Percentiles rank a stretch among this genome's conserved stretches.
These are phyloP conservation scores for Bubo blakistoni DNA, from an alignment of 2,113 vertebrate genomes.

Conservation along the genomic window DNA sequence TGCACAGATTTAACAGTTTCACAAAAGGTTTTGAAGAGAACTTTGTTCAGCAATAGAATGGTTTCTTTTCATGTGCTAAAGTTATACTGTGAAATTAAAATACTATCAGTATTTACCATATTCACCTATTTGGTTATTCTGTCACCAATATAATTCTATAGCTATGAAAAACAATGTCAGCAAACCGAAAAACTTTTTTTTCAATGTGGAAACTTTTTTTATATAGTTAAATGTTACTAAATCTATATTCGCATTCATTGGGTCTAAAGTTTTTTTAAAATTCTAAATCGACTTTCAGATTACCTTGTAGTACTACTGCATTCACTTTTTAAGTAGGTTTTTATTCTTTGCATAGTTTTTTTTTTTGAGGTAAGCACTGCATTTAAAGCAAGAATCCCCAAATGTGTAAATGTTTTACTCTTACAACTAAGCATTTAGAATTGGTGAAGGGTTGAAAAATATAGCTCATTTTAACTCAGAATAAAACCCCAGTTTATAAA, in stretches of 20 bases:
- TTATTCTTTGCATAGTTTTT: constrained; percentile 57
- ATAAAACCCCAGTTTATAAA: constrained; percentile 69
- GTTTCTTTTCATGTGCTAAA: neutral
- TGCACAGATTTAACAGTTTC: neutral
- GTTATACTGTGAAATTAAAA: neutral
- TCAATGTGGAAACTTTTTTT: neutral
- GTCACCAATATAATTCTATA: neutral
- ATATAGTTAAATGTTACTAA: constrained; percentile 17
- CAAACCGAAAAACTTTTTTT: constrained; percentile 72
- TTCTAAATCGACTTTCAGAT: constrained; percentile 50
- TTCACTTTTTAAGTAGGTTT: constrained; percentile 66
- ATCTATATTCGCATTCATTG: constrained; percentile 53
- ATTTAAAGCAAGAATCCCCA: constrained; percentile 65
- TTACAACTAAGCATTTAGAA: constrained; percentile 62
- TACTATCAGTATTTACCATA: constrained; percentile 23
- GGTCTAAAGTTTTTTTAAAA: constrained; percentile 62
- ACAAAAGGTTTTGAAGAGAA: neutral
- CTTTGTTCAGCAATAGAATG: neutral
- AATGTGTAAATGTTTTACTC: constrained; percentile 58
- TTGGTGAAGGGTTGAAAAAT: constrained; percentile 62
- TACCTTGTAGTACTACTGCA: constrained; percentile 74
- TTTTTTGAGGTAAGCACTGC: constrained; percentile 58
- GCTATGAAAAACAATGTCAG: constrained; percentile 72
- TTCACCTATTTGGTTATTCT: constrained; percentile 4
- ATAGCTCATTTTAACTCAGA: constrained; percentile 71